A percentile compares a stretch with the other conserved stretches of the same genome.
Conservation (phyloP, 2,888 invertebrate genomes). For the Clepsis dumicolana region DNA sequence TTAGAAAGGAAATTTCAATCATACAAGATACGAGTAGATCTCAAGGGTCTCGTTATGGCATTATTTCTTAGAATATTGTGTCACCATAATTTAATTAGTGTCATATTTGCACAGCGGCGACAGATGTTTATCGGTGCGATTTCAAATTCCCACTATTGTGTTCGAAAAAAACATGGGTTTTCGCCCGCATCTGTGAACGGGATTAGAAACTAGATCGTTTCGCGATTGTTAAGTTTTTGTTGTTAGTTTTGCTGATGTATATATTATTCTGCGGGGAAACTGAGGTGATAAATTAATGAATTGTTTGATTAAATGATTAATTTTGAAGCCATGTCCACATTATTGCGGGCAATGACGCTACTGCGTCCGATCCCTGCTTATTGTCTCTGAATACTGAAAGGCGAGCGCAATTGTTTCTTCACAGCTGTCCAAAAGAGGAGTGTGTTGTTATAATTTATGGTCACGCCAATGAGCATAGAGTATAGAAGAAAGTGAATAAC, state of each 20-base stretch:
- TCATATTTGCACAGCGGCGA: slow-evolving; percentile 31
- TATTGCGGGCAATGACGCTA: too few species aligned
- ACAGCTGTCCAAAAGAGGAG: not conserved
- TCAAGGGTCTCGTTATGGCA: slow-evolving; percentile 5
- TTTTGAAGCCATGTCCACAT: too few species aligned
- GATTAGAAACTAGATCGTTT: slow-evolving; percentile 40
- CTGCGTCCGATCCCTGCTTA: too few species aligned
- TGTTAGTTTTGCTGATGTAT: slow-evolving; percentile 17
- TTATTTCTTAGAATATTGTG: slow-evolving; percentile 27
- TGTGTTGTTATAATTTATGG: slow-evolving; percentile 25
- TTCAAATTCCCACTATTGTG: slow-evolving; percentile 50
- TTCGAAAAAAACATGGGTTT: slow-evolving; percentile 34
- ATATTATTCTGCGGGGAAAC: slow-evolving; percentile 14
- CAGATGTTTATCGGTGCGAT: slow-evolving; percentile 33
- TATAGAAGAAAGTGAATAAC: slow-evolving; percentile 25
- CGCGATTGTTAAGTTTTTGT: slow-evolving; percentile 39
- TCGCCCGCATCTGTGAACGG: slow-evolving; percentile 28
- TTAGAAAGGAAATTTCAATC: slow-evolving; percentile 13
- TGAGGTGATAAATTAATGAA: not conserved
- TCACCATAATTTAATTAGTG: slow-evolving; percentile 20
- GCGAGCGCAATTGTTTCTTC: not conserved
- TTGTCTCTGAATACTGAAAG: too few species aligned
- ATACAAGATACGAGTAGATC: not conserved
- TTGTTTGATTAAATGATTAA: not conserved
- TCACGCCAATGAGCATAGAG: slow-evolving; percentile 35